These are phyloP conservation scores for Volucella zonaria DNA, from an alignment of 2,888 invertebrate species.

Conservation along the genomic window DNA sequence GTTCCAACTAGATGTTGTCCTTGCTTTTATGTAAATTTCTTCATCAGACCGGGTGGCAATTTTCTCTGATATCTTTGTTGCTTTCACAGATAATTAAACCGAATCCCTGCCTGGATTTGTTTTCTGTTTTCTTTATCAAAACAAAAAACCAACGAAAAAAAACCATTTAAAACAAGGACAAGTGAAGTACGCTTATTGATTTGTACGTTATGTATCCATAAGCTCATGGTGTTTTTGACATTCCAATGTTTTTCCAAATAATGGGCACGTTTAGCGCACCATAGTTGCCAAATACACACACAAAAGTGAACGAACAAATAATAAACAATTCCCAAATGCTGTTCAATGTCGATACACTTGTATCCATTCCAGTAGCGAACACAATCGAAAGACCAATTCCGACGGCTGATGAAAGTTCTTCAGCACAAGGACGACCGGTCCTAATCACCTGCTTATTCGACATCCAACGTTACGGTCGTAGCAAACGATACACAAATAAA, in stretches of 20 bases:
- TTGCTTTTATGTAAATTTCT: no score
- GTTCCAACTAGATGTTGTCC: no score
- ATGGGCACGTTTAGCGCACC: neutral
- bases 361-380: no score
- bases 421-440: slow-evolving; percentile 21
- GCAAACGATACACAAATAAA: slow-evolving; percentile 10
- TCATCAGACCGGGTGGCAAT: no score
- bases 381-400: slow-evolving; percentile 22
- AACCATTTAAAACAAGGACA: no score
- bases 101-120: no score
- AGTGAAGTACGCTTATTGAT: no score
- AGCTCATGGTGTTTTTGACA: neutral
- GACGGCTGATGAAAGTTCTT: slow-evolving; percentile 34
- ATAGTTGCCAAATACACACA: neutral
- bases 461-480: slow-evolving; percentile 26
- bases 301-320: neutral
- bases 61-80: no score
- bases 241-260: neutral
- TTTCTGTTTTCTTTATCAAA: no score
- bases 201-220: neutral
- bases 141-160: no score
- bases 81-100: no score
- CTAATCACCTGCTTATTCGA: slow-evolving; percentile 61
- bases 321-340: slow-evolving; percentile 7
- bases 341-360: slow-evolving; percentile 17